Evolutionary conservation across 2,888 invertebrate species (phyloP).

Genomic region (Melinaea marsaeus): DNA sequence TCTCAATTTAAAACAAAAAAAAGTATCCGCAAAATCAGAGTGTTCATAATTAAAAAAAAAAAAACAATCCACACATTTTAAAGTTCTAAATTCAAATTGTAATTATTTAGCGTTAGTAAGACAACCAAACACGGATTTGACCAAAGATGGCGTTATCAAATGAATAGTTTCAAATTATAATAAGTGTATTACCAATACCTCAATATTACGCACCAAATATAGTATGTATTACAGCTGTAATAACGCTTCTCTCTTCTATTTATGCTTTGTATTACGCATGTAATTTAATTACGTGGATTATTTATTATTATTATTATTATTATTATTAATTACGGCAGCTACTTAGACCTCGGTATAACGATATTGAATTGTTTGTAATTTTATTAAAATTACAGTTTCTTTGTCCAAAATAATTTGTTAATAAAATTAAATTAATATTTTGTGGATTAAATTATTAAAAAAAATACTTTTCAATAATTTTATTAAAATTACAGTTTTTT

Average conservation of each 20-base stretch:
- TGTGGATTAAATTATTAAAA: too few relatives aligned
- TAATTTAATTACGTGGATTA: slow-evolving; percentile 43
- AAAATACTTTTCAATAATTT: too few relatives aligned
- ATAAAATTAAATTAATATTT: too few relatives aligned
- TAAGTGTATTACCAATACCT: slow-evolving; percentile 58
- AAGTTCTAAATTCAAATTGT: slow-evolving; percentile 2
- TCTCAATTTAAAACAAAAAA: too few relatives aligned
- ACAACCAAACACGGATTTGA: slow-evolving; percentile 67
- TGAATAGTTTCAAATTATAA: slow-evolving; percentile 61
- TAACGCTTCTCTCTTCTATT: slow-evolving; percentile 14
- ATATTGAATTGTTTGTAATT: too few relatives aligned
- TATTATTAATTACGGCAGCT: slow-evolving; percentile 70
- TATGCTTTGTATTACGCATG: slow-evolving; percentile 71
- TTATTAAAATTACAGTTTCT: too few relatives aligned
- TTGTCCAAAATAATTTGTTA: too few relatives aligned
- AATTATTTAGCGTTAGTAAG: slow-evolving; percentile 9
- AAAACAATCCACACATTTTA: not conserved
- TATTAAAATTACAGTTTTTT: too few relatives aligned
- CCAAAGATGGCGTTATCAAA: slow-evolving; percentile 76
- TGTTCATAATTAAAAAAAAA: too few relatives aligned
- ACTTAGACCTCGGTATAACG: slow-evolving; percentile 46
- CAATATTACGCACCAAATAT: slow-evolving; percentile 76
- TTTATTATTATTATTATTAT: slow-evolving; percentile 58
- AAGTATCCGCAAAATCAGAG: too few relatives aligned
- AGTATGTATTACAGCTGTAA: slow-evolving; percentile 26